Evolutionary conservation across 2,797 vertebrate species (phyloP).

Genomic region (Eidolon dupreanum): DNA sequence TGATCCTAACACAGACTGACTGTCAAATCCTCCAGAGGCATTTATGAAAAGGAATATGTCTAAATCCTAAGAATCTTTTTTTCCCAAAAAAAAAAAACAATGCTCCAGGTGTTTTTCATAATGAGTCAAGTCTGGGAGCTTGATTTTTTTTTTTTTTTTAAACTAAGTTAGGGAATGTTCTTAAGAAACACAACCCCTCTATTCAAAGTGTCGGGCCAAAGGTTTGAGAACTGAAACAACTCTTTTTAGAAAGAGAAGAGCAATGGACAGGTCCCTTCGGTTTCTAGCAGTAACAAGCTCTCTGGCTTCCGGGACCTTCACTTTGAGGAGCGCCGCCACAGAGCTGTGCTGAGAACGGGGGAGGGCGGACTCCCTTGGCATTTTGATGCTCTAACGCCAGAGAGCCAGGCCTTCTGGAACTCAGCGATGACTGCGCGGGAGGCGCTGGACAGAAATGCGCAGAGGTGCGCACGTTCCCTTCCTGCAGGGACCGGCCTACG

Average conservation of each 20-base stretch:
- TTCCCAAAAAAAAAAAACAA: neutral
- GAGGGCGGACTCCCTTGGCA: neutral
- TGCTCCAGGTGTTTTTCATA: neutral
- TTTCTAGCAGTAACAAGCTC: neutral
- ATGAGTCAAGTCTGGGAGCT: neutral
- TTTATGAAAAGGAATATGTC: neutral
- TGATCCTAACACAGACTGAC: neutral
- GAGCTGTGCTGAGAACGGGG: fast-evolving
- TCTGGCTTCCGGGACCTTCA: neutral
- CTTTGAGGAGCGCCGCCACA: neutral
- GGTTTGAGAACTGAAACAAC: neutral
- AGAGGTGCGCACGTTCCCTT: neutral
- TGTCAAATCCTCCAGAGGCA: neutral
- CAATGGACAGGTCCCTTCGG: neutral
- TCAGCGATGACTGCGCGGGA: neutral
- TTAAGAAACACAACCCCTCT: neutral
- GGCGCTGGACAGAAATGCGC: no score
- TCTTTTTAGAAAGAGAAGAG: neutral
- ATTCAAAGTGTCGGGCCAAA: neutral
- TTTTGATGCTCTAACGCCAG: neutral
- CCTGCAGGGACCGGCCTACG: neutral
- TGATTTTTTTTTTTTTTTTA: no score
- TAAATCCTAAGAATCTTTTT: neutral
- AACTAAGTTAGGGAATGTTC: neutral
- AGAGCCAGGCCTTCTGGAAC: neutral